Conservation (phyloP, 2,797 vertebrate genomes). For the Hippocampus kuda region DNA sequence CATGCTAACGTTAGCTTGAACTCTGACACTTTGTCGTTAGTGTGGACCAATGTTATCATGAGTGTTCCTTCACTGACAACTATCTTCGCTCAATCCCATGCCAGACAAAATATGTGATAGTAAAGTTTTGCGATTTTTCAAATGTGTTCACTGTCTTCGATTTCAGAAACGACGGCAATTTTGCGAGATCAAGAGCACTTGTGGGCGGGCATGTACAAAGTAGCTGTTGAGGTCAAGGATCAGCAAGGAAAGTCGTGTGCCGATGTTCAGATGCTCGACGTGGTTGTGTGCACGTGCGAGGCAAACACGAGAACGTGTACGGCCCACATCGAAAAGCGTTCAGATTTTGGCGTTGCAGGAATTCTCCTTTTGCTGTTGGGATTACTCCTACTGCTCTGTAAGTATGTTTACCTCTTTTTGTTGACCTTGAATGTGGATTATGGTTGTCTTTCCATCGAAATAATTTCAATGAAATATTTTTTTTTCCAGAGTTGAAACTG, state of each 20-base stretch:
- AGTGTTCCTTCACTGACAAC: neutral
- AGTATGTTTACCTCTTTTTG: conserved; percentile 30
- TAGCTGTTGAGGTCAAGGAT: conserved; percentile 56
- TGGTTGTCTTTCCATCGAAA: too few relatives aligned
- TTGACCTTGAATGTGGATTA: too few relatives aligned
- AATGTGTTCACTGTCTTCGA: neutral
- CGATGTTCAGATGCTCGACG: conserved; percentile 40
- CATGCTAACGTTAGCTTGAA: neutral
- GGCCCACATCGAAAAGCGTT: fast-evolving
- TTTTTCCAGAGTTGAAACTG: too few relatives aligned
- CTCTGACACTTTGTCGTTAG: neutral
- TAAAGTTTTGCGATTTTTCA: neutral
- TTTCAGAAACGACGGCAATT: conserved; percentile 55
- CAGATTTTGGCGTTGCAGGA: conserved; percentile 43
- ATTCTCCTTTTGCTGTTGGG: conserved; percentile 64
- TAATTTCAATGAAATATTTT: too few relatives aligned
- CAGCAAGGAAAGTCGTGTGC: conserved; percentile 59
- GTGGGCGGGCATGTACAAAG: conserved; percentile 60
- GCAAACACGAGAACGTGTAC: conserved; percentile 25
- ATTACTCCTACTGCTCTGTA: conserved; percentile 66
- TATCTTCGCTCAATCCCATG: neutral
- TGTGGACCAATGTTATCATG: neutral
- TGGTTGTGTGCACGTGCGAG: conserved; percentile 59
- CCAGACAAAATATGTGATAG: neutral
- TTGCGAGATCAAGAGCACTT: conserved; percentile 43